Evolutionary conservation across 2,113 vertebrate species (phyloP), one percentile per base, ranked within the genome.

Genomic region (Sturnira hondurensis): DNA sequence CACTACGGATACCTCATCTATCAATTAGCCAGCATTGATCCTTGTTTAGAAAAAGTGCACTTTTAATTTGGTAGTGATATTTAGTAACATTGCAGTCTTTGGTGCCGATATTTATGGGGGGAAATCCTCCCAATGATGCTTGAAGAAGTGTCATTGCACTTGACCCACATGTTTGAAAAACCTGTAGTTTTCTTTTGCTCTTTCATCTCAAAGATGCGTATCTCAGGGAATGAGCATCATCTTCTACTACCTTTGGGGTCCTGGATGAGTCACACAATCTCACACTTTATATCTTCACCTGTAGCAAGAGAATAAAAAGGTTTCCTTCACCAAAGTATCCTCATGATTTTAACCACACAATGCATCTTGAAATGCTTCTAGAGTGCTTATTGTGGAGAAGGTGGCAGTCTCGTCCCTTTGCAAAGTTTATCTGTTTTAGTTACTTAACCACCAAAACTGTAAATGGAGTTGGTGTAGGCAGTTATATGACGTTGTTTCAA

Each of bases 41-140:
- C 54, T 89, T 54, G 73, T 70, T 96, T 94, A 80, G 80, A 94
- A 96, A 96, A 78, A 58, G 91, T 14, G 3, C 33, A 76, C 19
- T 52, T 96, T 97, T 86, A 89, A 95, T 89, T 91, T 97, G 68
- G 24, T 89, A 78, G 26, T 94, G 77, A 91, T 89, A 86, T 93
- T 96, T 95, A 94, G 31, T 38, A 89, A 83, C 81, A 91, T 70
- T 93, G 61, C 52, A 86, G 68, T 95, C 47, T 86, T 41, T 80
- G 11, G 22, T 77, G 17, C 93, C 52, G 76, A n/a, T 95, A 36
- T 96, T 96, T 88, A 85, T 74, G n/a, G 61, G 45, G 45, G 28
- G 43, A 63, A 26, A 17, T 47, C 36, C 43, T 91, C 4, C n/a
- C 85, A 95, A 78, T 94, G 50, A 63, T 63, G 61, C 61, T 93